Percentiles rank a stretch among this genome's conserved stretches.
Conservation (phyloP, 2,888 invertebrate species). For the Priocnemis perturbator region DNA sequence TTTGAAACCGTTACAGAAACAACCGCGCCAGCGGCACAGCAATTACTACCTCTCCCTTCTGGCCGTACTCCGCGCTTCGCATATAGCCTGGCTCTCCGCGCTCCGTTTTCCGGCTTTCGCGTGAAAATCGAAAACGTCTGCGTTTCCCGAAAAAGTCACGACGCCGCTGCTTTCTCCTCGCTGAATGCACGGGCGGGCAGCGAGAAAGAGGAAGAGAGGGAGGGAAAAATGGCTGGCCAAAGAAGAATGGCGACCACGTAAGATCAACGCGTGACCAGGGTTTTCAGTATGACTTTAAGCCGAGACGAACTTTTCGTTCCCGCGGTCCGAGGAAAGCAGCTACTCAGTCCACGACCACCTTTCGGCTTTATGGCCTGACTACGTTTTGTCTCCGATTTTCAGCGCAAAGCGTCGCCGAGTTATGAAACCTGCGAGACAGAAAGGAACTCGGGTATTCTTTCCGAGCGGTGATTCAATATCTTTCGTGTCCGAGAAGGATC, state of each 20-base stretch:
- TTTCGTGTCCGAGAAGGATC: conserved; percentile 17
- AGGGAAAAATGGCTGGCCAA: not conserved
- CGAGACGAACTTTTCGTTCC: conserved; percentile 19
- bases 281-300: conserved; percentile 24
- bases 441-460: conserved; percentile 34
- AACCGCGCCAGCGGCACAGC: not conserved
- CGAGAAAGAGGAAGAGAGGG: not conserved
- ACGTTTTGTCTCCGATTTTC: conserved; percentile 35
- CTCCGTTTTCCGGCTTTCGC: not conserved
- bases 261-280: conserved; percentile 37
- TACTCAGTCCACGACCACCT: not conserved
- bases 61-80: no score
- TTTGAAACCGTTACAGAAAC: no score
- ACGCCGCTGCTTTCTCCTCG: not conserved
- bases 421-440: conserved; percentile 37
- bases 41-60: not conserved
- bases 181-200: not conserved
- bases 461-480: conserved; percentile 40
- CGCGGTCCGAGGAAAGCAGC: conserved; percentile 7
- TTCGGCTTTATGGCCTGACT: conserved; percentile 21
- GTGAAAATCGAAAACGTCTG: not conserved
- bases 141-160: not conserved
- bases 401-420: conserved; percentile 29
- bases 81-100: no score
- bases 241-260: conserved; percentile 22